phyloP scores from a whole-genome alignment of 1,140 invertebrate genomes.

The Oryctes rhinoceros region DNA sequence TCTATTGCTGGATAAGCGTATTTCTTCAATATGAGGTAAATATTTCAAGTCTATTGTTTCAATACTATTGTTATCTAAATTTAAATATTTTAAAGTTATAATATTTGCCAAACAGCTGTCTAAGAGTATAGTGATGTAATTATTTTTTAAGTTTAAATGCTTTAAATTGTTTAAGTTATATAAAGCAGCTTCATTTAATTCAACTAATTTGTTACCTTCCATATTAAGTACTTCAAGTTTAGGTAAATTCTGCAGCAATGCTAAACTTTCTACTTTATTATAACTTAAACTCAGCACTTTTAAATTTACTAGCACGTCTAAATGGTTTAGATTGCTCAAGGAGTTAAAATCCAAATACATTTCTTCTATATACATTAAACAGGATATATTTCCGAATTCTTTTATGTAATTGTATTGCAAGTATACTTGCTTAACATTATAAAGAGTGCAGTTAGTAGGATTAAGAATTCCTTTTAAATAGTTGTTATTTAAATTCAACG shows the following conservation, averaged over 20 bases:
- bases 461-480: constrained; percentile 39
- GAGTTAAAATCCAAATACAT: constrained; percentile 40
- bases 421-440: constrained; percentile 46
- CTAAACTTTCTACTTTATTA: constrained; percentile 50
- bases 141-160: constrained; percentile 46
- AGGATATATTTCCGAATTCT: constrained; percentile 9
- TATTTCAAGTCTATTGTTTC: constrained; percentile 38
- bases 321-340: not conserved
- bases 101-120: constrained; percentile 33
- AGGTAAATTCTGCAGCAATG: constrained; percentile 45
- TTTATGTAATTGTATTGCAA: constrained; percentile 33
- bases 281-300: constrained; percentile 48
- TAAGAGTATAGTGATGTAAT: constrained; percentile 44
- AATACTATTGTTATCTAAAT: constrained; percentile 24
- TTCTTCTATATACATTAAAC: constrained; percentile 32
- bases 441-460: not conserved
- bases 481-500: constrained; percentile 52
- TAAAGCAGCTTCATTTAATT: constrained; percentile 35
- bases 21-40: constrained; percentile 45
- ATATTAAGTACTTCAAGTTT: constrained; percentile 42
- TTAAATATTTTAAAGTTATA: not conserved
- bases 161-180: constrained; percentile 43
- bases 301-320: constrained; percentile 1
- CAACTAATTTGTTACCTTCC: constrained; percentile 40
- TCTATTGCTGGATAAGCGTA: constrained; percentile 50